A percentile compares a stretch with the other conserved stretches of the same genome.
phyloP scores from a whole-genome alignment of 2,888 invertebrate species.

The Ferdinandea cuprea region DNA sequence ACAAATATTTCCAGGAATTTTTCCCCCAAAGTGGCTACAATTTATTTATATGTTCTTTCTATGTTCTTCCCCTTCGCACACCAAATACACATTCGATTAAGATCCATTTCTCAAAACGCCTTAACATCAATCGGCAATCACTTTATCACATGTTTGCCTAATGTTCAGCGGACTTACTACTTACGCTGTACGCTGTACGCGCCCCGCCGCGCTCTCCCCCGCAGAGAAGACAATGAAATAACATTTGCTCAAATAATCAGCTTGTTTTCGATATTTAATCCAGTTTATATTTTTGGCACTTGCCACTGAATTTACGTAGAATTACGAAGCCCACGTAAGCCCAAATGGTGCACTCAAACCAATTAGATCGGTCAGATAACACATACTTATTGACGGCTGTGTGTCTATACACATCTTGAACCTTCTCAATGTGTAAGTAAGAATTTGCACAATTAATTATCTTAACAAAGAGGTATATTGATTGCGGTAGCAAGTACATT shows the following conservation, averaged over 20 bases:
- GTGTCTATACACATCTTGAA: neutral
- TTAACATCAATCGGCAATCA: neutral
- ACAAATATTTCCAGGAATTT: too few species aligned
- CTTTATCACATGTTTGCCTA: neutral
- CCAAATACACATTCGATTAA: neutral
- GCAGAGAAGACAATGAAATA: neutral
- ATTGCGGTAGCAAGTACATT: constrained; percentile 23
- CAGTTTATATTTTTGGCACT: constrained; percentile 7
- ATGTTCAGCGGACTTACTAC: neutral
- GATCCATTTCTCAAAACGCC: neutral
- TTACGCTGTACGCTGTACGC: neutral
- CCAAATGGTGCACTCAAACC: constrained; percentile 27
- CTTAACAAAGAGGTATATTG: constrained; percentile 10
- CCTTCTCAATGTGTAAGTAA: neutral
- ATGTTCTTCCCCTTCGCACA: too few species aligned
- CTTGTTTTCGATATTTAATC: constrained; percentile 6
- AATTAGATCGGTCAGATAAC: constrained; percentile 28
- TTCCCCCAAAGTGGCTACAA: too few species aligned
- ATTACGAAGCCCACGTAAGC: constrained; percentile 15
- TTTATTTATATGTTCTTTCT: too few species aligned
- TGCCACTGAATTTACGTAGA: constrained; percentile 5
- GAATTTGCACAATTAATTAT: constrained; percentile 28
- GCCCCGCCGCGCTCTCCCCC: neutral
- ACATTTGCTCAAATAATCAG: constrained; percentile 4
- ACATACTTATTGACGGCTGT: neutral